Base-by-base conservation (phyloP, 2,113 vertebrate genomes). In the Peromyscus maniculatus region DNA sequence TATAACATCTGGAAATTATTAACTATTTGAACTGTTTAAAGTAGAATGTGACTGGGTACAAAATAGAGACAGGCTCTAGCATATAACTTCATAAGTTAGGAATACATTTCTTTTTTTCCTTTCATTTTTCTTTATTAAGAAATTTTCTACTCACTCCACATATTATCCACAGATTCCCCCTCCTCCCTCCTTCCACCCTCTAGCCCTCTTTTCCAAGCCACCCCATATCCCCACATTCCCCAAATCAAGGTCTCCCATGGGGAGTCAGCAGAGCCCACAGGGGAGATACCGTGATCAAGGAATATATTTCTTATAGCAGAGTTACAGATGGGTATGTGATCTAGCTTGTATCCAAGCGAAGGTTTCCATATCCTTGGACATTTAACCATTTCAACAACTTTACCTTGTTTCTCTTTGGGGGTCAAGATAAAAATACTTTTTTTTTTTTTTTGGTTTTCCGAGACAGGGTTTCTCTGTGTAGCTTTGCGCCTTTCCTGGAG, bases 401-500 rank as follows among this genome's bases (percentile, higher is more conserved):
- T 71, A 84, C 5, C 6, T 49, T 89, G 91, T 67, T 95, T 88
- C 72, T 22, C 24, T 89, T 95, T 94, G 31, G 22, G 6, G 75
- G 16, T 80, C 31, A 93, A 96, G 92, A 89, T 77, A 33, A 89
- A 97, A 96, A 95, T 82, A 36, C 3, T 87, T 90, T 86, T 71
- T n/a, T n/a, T n/a, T n/a, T n/a, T n/a, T n/a, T n/a, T n/a, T n/a
- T n/a, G n/a, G n/a, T n/a, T n/a, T n/a, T n/a, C n/a, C n/a, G n/a
- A n/a, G n/a, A n/a, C n/a, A n/a, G n/a, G n/a, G n/a, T n/a, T n/a
- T n/a, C n/a, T n/a, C n/a, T n/a, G n/a, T n/a, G n/a, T n/a, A n/a
- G n/a, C n/a, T n/a, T n/a, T n/a, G n/a, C n/a, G n/a, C n/a, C n/a
- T n/a, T n/a, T n/a, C n/a, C n/a, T n/a, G n/a, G n/a, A n/a, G n/a